These are phyloP conservation scores for Stylophora pistillata DNA, from an alignment of 64 coral and sea anemone species.

Conservation along the genomic window DNA sequence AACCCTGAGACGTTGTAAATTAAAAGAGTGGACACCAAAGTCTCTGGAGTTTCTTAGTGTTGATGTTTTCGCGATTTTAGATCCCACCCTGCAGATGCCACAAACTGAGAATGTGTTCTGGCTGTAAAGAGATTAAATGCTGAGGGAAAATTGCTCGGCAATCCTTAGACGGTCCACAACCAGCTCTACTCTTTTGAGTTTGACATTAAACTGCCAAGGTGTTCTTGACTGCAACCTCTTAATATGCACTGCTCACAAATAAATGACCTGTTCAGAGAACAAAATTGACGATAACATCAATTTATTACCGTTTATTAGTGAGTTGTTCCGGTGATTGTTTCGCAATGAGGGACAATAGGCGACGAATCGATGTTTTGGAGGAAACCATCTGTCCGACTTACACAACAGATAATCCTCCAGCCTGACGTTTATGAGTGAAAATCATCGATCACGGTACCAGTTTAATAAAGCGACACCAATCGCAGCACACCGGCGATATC, in stretches of 20 bases:
- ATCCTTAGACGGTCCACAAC: neutral
- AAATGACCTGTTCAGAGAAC: neutral
- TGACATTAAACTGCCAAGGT: neutral
- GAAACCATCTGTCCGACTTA: neutral
- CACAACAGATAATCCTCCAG: neutral
- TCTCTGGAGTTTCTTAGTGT: neutral
- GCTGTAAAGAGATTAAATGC: neutral
- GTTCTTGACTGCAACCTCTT: neutral
- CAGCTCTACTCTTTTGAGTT: neutral
- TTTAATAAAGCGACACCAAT: neutral
- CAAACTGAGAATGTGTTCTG: neutral
- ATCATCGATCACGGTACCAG: neutral
- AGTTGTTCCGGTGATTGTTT: neutral
- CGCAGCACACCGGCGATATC: neutral
- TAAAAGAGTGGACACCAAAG: no score
- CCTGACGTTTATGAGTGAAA: neutral
- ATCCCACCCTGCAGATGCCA: neutral
- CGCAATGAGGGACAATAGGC: neutral
- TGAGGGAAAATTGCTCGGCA: neutral
- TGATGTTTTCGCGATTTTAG: neutral
- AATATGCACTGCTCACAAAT: neutral
- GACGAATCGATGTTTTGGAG: neutral
- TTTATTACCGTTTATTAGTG: conserved; percentile 1
- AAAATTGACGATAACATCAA: conserved; percentile 20
- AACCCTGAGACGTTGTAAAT: neutral